These are phyloP conservation scores for Cydia strobilella DNA, from an alignment of 1,140 invertebrate genomes.

Conservation along the genomic window DNA sequence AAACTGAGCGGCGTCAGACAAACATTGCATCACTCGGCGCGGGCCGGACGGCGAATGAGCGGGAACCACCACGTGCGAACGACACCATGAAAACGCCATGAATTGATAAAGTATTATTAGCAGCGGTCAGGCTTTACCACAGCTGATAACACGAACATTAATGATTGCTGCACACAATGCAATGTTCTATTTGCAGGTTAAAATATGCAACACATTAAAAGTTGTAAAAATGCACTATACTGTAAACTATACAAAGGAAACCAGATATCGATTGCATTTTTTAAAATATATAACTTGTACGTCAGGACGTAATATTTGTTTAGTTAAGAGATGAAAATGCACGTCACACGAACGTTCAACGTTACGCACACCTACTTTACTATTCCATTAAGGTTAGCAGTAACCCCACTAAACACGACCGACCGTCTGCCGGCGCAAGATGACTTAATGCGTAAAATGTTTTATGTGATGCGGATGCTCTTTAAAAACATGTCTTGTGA, in stretches of 20 bases:
- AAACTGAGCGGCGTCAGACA: conserved; percentile 60
- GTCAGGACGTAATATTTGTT: conserved; percentile 21
- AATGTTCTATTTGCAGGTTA: conserved; percentile 55
- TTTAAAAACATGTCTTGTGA: conserved; percentile 34
- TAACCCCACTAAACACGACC: conserved; percentile 55
- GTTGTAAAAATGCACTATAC: conserved; percentile 35
- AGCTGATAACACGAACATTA: conserved; percentile 60
- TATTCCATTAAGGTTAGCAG: conserved; percentile 63
- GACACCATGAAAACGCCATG: conserved; percentile 57
- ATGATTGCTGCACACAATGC: conserved; percentile 45
- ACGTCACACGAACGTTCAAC: conserved; percentile 51
- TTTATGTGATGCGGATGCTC: conserved; percentile 40
- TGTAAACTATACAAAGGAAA: neutral
- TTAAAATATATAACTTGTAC: neutral
- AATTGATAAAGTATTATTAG: conserved; percentile 56
- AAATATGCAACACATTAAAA: conserved; percentile 55
- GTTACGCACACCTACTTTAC: conserved; percentile 63
- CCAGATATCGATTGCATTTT: neutral
- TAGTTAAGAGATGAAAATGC: conserved; percentile 41
- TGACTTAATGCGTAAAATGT: conserved; percentile 54
- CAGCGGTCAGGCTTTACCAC: conserved; percentile 43
- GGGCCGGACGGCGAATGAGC: conserved; percentile 50
- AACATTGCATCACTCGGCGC: conserved; percentile 71
- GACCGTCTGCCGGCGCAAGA: conserved; percentile 55
- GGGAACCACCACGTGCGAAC: conserved; percentile 68